These are phyloP conservation scores for Ctenopoma kingsleyae DNA, from an alignment of 2,797 vertebrate genomes.

Conservation along the genomic window DNA sequence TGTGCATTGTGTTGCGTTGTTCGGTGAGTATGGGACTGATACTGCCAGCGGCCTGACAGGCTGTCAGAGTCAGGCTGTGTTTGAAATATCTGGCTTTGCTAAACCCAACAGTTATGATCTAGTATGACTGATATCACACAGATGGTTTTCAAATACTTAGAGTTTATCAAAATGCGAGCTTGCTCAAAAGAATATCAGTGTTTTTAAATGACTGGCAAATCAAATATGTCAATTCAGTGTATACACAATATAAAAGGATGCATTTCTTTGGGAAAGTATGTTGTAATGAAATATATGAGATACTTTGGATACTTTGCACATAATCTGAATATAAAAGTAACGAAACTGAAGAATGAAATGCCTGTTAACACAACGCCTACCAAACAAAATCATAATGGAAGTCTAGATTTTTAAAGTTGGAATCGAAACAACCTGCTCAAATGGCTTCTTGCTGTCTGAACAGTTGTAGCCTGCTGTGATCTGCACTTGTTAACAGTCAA, in stretches of 20 bases:
- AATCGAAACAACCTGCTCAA: too few relatives aligned
- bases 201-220: not conserved
- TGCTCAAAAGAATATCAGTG: not conserved
- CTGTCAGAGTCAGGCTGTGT: slow-evolving; percentile 21
- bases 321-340: too few relatives aligned
- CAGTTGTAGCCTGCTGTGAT: too few relatives aligned
- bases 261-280: not conserved
- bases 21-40: slow-evolving; percentile 17
- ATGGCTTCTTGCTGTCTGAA: too few relatives aligned
- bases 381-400: too few relatives aligned
- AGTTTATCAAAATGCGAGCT: not conserved
- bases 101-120: slow-evolving; percentile 17
- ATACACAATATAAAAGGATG: not conserved
- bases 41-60: slow-evolving; percentile 32
- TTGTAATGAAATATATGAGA: too few relatives aligned
- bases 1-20: slow-evolving; percentile 28
- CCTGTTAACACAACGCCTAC: too few relatives aligned
- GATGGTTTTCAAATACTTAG: slow-evolving; percentile 6
- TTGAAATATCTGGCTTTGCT: slow-evolving; percentile 36
- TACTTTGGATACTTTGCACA: too few relatives aligned
- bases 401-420: too few relatives aligned
- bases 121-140: slow-evolving; percentile 14
- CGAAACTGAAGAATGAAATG: too few relatives aligned
- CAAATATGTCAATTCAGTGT: not conserved
- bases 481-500: too few relatives aligned